These are phyloP conservation scores for Myotis findleyi DNA, from an alignment of 2,797 vertebrate species.

Conservation along the genomic window DNA sequence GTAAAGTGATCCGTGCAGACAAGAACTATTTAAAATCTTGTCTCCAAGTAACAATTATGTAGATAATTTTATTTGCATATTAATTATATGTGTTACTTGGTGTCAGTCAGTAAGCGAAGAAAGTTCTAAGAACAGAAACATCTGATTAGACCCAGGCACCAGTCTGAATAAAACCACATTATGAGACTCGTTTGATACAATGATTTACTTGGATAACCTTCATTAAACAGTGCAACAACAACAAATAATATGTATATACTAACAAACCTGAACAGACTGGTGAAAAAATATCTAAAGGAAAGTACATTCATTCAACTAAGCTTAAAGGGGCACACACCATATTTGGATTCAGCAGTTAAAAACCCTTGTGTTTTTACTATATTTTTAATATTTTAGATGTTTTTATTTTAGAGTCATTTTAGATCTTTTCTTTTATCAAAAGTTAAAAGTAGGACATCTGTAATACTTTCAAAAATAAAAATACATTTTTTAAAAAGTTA, in stretches of 20 bases:
- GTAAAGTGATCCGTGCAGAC: constrained; percentile 64
- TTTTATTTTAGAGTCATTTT: constrained; percentile 31
- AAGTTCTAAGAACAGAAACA: constrained; percentile 71
- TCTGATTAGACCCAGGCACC: constrained; percentile 47
- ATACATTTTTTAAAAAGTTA: not conserved
- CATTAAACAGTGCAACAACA: constrained; percentile 51
- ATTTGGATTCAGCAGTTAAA: not conserved
- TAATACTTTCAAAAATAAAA: too few relatives aligned
- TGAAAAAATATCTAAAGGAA: not conserved
- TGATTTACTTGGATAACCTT: constrained; percentile 65
- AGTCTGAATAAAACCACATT: constrained; percentile 59
- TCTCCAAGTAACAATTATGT: constrained; percentile 70
- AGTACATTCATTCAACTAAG: not conserved
- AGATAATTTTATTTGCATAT: constrained; percentile 79
- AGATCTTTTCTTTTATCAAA: constrained; percentile 41
- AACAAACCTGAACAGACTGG: not conserved
- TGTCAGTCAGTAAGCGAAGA: constrained; percentile 69
- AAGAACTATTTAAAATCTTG: constrained; percentile 75
- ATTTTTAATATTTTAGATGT: not conserved
- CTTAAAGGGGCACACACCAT: not conserved
- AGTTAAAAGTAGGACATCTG: too few relatives aligned
- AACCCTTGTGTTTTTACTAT: not conserved
- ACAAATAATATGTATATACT: not conserved
- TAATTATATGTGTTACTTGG: constrained; percentile 64
- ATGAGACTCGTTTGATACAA: constrained; percentile 58